A percentile compares a stretch with the other conserved stretches of the same genome.
Evolutionary conservation across 2,113 vertebrate species (phyloP).

Genomic region (Lanius collurio): DNA sequence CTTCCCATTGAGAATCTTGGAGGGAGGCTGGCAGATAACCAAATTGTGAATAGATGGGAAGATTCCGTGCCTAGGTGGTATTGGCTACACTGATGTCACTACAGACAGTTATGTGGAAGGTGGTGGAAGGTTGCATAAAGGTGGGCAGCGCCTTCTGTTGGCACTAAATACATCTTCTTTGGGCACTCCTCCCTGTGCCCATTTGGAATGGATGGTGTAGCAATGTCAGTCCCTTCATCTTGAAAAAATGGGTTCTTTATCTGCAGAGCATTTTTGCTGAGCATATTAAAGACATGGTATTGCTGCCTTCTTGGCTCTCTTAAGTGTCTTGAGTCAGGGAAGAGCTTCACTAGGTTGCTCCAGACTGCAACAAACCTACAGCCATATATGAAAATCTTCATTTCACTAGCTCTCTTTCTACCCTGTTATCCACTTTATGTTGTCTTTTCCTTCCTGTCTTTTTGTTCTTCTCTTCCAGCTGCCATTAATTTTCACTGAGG

Average conservation of each 20-base stretch:
- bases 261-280: neutral
- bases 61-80: neutral
- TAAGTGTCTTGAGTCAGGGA: neutral
- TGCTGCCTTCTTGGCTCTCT: neutral
- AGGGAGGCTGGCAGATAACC: neutral
- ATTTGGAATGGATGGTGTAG: rapidly evolving
- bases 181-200: neutral
- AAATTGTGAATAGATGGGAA: neutral
- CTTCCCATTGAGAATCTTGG: neutral
- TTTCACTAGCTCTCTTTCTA: neutral
- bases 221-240: neutral
- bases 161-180: neutral
- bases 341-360: neutral
- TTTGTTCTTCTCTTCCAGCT: neutral
- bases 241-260: neutral
- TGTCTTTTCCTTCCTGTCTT: neutral
- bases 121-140: neutral
- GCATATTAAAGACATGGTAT: neutral
- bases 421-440: neutral
- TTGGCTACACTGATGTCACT: neutral
- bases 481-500: neutral
- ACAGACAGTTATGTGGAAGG: neutral
- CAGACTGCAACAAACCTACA: neutral
- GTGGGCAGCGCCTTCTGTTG: neutral
- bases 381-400: neutral